Evolutionary conservation across 1,140 invertebrate species (phyloP).

Genomic region (Musca vetustissima): DNA sequence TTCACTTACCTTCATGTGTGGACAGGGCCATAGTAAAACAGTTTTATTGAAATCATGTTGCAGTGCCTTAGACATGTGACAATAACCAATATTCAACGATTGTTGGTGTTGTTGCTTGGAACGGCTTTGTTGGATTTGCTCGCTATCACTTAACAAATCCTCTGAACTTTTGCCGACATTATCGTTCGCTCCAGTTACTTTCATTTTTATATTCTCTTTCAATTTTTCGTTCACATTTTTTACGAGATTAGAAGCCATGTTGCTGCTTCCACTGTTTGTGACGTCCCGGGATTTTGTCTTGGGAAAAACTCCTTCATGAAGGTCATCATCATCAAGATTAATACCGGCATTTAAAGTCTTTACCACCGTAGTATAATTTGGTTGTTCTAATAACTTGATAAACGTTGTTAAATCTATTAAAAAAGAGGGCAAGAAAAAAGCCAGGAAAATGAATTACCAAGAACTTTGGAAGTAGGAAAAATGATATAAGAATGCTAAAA

Average conservation of each 20-base stretch:
- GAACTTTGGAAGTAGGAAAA: not conserved
- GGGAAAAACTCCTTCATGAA: slow-evolving; percentile 14
- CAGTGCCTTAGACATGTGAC: slow-evolving; percentile 44
- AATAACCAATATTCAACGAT: slow-evolving; percentile 36
- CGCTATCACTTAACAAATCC: slow-evolving; percentile 1
- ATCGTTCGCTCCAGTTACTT: slow-evolving; percentile 26
- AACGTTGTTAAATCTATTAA: slow-evolving; percentile 52
- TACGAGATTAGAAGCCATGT: not conserved
- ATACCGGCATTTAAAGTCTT: slow-evolving; percentile 53
- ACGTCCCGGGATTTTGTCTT: slow-evolving; percentile 2
- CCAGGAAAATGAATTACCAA: slow-evolving; percentile 4
- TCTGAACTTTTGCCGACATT: slow-evolving; percentile 18
- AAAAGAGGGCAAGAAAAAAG: not conserved
- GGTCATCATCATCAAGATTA: slow-evolving; percentile 42
- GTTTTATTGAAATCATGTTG: slow-evolving; percentile 50
- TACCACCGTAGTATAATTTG: slow-evolving; percentile 52
- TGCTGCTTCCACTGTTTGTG: not conserved
- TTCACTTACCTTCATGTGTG: slow-evolving; percentile 50
- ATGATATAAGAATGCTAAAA: not conserved
- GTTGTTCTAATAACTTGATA: slow-evolving; percentile 52
- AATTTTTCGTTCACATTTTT: slow-evolving; percentile 16
- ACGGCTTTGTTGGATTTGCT: slow-evolving; percentile 29
- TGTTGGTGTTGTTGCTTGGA: slow-evolving; percentile 33
- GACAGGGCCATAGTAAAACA: slow-evolving; percentile 52
- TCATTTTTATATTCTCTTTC: slow-evolving; percentile 24